Evolutionary conservation across 1,140 invertebrate genomes (phyloP), one percentile per base, ranked within the genome.

Genomic region (Tetramorium alpestre): DNA sequence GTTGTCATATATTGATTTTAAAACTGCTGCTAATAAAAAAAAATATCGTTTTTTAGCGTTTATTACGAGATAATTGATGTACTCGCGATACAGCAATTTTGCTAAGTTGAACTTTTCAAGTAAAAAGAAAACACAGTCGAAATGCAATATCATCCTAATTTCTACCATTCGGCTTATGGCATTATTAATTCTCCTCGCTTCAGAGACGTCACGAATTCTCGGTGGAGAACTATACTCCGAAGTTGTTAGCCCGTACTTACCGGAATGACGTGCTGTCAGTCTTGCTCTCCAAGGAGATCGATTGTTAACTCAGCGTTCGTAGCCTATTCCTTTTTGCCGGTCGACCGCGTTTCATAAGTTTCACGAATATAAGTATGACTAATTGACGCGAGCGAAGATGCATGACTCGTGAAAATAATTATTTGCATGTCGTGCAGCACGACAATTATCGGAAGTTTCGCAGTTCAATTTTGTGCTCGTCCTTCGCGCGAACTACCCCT

Each of bases 161-260:
- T 70, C 62, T 56, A 67, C 25, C 49, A 69, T 76, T 78, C 33
- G 49, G 54, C 25, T 86, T 58, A 81, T 16, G 33, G 56, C 22
- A 65, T 87, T 84, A 87, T 82, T 85, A 85, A 76, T 73, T 87
- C 70, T 44, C 41, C 51, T 60, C 60, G 38, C 60, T 67, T 56
- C 51, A 38, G 18, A 65, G 60, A 86, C 72, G 84, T 78, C 49
- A 76, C 54, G 65, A 73, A 85, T 75, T 87, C 56, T 67, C 44
- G 22, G 44, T 62, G 82, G 69, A 85, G 49, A 58, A 67, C 13
- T 44, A 56, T 51, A 67, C 60, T 76, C 56, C 58, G 47, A 84
- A 86, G 81, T 81, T 86, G 77, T 80, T 86, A 38, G 49, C 54
- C 54, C 41, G 69, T 73, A 60, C 80, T 84, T 82, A 72, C 8